Evolutionary conservation across 2,888 invertebrate genomes (phyloP).

Genomic region (Eupithecia inturbata): DNA sequence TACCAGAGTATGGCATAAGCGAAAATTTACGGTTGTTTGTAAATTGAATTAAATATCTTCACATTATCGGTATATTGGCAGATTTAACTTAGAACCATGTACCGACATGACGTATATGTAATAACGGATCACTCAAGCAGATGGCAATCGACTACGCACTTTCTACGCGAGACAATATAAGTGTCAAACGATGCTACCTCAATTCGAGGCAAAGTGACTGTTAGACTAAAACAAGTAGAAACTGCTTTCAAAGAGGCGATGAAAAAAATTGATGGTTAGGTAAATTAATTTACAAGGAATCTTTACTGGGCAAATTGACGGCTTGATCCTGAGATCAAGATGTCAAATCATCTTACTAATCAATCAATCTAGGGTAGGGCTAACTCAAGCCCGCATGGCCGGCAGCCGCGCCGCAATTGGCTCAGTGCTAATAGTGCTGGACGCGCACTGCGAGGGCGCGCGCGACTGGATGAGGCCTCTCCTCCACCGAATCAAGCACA

Average conservation of each 20-base stretch:
- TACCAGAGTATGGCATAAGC: background rate
- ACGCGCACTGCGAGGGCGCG: constrained; percentile 28
- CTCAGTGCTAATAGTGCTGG: constrained; percentile 64
- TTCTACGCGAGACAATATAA: background rate
- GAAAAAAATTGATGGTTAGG: background rate
- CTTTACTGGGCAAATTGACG: background rate
- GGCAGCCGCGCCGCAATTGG: constrained; percentile 34
- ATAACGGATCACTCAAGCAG: background rate
- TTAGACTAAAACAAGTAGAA: background rate
- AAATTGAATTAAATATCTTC: background rate
- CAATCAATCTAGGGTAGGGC: constrained; percentile 89
- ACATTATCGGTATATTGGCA: background rate
- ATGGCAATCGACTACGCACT: background rate
- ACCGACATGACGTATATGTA: background rate
- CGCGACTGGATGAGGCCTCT: constrained; percentile 84
- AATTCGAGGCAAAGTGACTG: background rate
- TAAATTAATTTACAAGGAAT: background rate
- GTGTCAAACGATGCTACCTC: background rate
- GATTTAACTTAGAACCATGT: too few species aligned
- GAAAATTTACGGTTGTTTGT: background rate
- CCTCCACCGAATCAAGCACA: constrained; percentile 74
- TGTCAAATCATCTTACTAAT: background rate
- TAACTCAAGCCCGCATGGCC: constrained; percentile 87
- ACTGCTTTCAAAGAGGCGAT: background rate
- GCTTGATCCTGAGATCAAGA: background rate